Evolutionary conservation across 2,888 invertebrate genomes (phyloP).

Genomic region (Cheilosia grossa): DNA sequence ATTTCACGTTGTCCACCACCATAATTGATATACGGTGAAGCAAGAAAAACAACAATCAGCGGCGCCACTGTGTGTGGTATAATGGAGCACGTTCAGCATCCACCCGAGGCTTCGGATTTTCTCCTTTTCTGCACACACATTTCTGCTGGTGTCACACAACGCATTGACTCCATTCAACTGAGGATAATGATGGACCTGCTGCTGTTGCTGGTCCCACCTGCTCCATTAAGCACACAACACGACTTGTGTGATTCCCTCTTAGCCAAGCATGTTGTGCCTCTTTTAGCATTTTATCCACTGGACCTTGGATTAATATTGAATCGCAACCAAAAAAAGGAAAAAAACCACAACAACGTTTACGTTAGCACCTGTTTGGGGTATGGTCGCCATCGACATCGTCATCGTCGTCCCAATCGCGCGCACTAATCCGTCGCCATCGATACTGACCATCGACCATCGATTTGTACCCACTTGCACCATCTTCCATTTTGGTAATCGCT

Average conservation of each 20-base stretch:
- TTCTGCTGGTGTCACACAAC: constrained; percentile 66
- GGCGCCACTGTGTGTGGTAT: constrained; percentile 65
- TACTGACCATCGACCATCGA: constrained; percentile 58
- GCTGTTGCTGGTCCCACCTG: constrained; percentile 70
- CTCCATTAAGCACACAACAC: constrained; percentile 74
- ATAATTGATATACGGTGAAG: neutral
- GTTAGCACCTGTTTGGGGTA: constrained; percentile 62
- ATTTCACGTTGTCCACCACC: too few relatives aligned
- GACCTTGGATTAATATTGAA: constrained; percentile 60
- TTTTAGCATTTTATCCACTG: constrained; percentile 48
- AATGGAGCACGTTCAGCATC: constrained; percentile 66
- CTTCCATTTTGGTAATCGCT: constrained; percentile 49
- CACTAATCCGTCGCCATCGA: constrained; percentile 66
- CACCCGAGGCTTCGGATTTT: constrained; percentile 33
- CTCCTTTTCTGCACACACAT: neutral
- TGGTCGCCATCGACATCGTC: neutral
- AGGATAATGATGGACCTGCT: constrained; percentile 74
- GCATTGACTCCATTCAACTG: constrained; percentile 72
- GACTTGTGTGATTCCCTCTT: constrained; percentile 67
- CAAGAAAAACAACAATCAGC: constrained; percentile 5
- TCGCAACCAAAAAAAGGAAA: constrained; percentile 4
- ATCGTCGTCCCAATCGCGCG: constrained; percentile 25
- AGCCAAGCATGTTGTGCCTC: constrained; percentile 47
- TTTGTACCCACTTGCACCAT: constrained; percentile 6
- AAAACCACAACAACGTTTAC: constrained; percentile 40